These are phyloP conservation scores for Paedocypris sp. DNA, from an alignment of 2,113 vertebrate genomes.

Conservation along the genomic window DNA sequence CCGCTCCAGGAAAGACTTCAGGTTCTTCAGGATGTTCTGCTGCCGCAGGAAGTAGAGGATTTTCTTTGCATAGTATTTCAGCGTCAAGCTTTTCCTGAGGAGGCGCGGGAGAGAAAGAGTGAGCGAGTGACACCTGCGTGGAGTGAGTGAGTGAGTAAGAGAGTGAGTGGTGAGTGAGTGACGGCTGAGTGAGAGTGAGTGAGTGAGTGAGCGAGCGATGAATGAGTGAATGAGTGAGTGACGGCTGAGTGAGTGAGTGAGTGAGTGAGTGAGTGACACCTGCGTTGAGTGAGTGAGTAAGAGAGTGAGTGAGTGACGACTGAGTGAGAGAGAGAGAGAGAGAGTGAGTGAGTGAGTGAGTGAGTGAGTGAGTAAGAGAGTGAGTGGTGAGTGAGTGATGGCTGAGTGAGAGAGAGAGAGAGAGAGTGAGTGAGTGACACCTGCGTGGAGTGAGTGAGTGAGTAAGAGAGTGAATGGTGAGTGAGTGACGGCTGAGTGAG, in stretches of 20 bases:
- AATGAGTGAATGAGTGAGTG: not conserved
- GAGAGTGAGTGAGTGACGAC: not conserved
- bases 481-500: too few relatives aligned
- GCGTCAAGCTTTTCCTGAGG: slow-evolving; percentile 80
- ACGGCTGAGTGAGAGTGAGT: not conserved
- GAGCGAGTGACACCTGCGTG: too few relatives aligned
- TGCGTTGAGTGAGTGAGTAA: not conserved
- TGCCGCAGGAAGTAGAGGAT: slow-evolving; percentile 94
- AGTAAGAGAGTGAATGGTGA: not conserved
- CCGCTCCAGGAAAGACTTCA: slow-evolving; percentile 80
- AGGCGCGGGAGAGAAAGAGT: not conserved
- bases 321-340: too few relatives aligned
- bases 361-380: not conserved
- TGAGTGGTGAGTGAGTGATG: too few relatives aligned
- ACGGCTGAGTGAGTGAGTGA: not conserved
- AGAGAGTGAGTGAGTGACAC: not conserved
- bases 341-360: not conserved
- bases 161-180: not conserved
- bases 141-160: not conserved
- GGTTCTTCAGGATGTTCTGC: slow-evolving; percentile 80
- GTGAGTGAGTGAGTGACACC: not conserved
- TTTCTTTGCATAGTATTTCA: slow-evolving; percentile 98
- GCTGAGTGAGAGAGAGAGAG: not conserved
- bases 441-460: not conserved
- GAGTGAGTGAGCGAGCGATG: not conserved